Evolutionary conservation across 1,140 invertebrate species (phyloP).

Genomic region (Drosophila albomicans): DNA sequence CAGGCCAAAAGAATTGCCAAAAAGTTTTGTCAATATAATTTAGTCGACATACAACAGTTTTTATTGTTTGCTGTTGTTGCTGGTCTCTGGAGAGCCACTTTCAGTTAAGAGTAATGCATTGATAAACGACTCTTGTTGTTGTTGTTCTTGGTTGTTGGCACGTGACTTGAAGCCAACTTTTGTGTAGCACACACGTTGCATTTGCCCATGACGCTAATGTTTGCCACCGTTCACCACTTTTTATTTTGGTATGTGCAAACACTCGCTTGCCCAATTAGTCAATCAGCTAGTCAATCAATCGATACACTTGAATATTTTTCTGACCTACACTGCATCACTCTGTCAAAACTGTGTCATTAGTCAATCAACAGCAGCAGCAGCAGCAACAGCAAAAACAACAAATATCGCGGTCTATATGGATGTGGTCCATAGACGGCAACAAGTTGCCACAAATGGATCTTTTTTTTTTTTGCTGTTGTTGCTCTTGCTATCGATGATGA

Average conservation of each 20-base stretch:
- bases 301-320: slow-evolving; percentile 25
- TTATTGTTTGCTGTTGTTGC: not conserved
- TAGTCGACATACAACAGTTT: not conserved
- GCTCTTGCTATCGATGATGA: not conserved
- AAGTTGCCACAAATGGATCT: slow-evolving; percentile 67
- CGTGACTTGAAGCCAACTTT: slow-evolving; percentile 22
- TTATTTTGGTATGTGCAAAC: not conserved
- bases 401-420: slow-evolving; percentile 10
- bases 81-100: slow-evolving; percentile 14
- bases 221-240: slow-evolving; percentile 1
- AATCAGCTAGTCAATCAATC: slow-evolving; percentile 44
- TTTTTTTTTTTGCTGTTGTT: not conserved
- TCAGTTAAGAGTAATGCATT: slow-evolving; percentile 1
- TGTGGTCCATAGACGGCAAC: slow-evolving; percentile 44
- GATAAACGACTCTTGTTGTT: slow-evolving; percentile 3
- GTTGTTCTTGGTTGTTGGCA: not conserved
- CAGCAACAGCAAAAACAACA: not conserved
- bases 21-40: slow-evolving; percentile 9
- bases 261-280: slow-evolving; percentile 32
- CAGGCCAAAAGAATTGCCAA: slow-evolving; percentile 15
- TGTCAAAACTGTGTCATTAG: slow-evolving; percentile 52
- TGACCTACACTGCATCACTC: slow-evolving; percentile 36
- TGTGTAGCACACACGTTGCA: slow-evolving; percentile 14
- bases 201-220: slow-evolving; percentile 11
- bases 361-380: slow-evolving; percentile 39